Conservation (phyloP, 2,797 vertebrate species). For the Lateolabrax maculatus region DNA sequence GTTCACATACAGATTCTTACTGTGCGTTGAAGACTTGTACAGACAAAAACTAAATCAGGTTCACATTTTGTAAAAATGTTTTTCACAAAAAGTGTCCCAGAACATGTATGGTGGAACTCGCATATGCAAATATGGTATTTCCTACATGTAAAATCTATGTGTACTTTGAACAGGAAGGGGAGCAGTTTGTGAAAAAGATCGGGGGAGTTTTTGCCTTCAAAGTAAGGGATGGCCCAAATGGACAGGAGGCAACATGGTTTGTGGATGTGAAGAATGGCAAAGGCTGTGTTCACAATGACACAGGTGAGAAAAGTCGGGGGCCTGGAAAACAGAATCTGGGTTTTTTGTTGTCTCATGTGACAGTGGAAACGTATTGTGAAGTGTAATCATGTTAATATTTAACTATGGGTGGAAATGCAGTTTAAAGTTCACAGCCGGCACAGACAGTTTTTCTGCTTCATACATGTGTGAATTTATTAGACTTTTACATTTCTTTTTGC, state of each 20-base stretch:
- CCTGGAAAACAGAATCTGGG: neutral
- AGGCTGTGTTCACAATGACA: conserved; percentile 89
- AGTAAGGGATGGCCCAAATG: conserved; percentile 92
- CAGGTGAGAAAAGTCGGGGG: conserved; percentile 79
- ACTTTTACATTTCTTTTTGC: neutral
- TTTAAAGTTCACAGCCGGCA: conserved; percentile 6
- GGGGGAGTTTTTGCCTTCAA: conserved; percentile 96
- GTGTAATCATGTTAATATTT: conserved; percentile 6
- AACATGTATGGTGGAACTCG: neutral
- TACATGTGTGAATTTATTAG: neutral
- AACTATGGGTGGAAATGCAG: neutral
- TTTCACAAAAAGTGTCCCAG: neutral
- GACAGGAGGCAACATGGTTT: conserved; percentile 93
- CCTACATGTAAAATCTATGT: conserved; percentile 2
- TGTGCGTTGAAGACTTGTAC: neutral
- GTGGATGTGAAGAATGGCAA: conserved; percentile 96
- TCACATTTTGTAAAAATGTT: neutral
- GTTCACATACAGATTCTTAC: neutral
- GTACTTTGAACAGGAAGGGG: conserved; percentile 86
- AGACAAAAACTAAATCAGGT: neutral
- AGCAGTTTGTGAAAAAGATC: conserved; percentile 94
- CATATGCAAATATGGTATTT: neutral
- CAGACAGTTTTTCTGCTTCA: neutral
- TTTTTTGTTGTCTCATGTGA: neutral
- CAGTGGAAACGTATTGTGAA: neutral